A percentile compares a stretch with the other conserved stretches of the same genome.
Conservation (phyloP, 2,888 invertebrate species). For the Lysandra coridon region DNA sequence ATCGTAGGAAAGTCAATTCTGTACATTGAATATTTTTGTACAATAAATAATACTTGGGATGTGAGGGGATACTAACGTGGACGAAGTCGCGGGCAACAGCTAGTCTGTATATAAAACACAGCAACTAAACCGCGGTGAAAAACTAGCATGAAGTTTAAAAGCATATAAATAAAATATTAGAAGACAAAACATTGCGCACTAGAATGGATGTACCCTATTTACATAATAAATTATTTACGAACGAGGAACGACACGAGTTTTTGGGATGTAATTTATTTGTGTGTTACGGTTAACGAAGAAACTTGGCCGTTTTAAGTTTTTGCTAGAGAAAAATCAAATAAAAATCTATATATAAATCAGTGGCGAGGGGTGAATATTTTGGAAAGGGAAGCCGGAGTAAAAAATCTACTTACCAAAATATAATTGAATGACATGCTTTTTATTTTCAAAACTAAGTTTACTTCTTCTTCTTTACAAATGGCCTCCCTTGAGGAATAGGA, state of each 20-base stretch:
- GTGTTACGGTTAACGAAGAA: background rate
- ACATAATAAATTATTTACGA: constrained; percentile 45
- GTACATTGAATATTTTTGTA: too few species aligned
- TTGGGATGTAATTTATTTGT: background rate
- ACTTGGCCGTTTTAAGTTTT: background rate
- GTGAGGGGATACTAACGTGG: too few species aligned
- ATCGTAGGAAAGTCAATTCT: too few species aligned
- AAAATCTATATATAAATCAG: background rate
- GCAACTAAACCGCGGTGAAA: background rate
- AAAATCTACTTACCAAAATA: too few species aligned
- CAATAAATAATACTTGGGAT: too few species aligned
- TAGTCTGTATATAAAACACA: background rate
- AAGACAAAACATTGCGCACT: constrained; percentile 5
- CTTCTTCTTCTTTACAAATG: too few species aligned
- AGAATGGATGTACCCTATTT: constrained; percentile 39
- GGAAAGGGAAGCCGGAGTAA: too few species aligned
- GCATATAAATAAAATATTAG: constrained; percentile 15
- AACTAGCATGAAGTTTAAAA: background rate
- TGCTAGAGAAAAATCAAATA: background rate
- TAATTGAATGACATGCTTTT: too few species aligned
- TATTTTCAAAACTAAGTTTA: too few species aligned
- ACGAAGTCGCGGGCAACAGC: too few species aligned
- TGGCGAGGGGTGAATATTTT: too few species aligned
- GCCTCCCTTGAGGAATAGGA: too few species aligned
- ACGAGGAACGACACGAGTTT: constrained; percentile 6